Evolutionary conservation across 2,888 invertebrate species (phyloP).

Genomic region (Coleophora deauratella): DNA sequence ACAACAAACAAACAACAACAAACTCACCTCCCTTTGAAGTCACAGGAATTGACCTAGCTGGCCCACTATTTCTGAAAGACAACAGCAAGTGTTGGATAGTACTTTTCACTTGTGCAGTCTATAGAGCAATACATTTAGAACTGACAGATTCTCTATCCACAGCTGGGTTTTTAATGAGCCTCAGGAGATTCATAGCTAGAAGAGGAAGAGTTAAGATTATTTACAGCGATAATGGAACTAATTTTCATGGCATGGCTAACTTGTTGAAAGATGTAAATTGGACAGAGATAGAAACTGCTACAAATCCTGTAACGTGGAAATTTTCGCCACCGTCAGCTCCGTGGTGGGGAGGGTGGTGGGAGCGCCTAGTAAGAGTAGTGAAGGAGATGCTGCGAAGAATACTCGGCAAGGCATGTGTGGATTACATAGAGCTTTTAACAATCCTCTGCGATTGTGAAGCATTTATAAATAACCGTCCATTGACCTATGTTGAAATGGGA

Average conservation of each 20-base stretch:
- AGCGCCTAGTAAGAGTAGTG: constrained; percentile 32
- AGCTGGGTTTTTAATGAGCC: background rate
- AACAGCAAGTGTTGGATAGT: background rate
- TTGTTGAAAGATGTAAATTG: constrained; percentile 4
- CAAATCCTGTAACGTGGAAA: constrained; percentile 21
- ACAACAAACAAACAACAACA: too few species aligned
- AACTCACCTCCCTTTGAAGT: too few species aligned
- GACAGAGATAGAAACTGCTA: constrained; percentile 1
- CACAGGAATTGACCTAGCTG: too few species aligned
- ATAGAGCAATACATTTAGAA: background rate
- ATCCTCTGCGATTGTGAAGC: constrained; percentile 13
- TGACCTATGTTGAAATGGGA: too few species aligned
- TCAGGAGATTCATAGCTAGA: background rate
- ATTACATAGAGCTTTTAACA: constrained; percentile 6
- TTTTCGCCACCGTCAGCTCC: constrained; percentile 41
- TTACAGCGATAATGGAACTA: constrained; percentile 11
- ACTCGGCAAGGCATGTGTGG: constrained; percentile 24
- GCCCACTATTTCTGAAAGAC: background rate
- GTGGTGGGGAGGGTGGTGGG: constrained; percentile 57
- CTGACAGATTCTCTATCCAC: background rate
- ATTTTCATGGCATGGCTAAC: constrained; percentile 6
- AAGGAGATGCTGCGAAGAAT: constrained; percentile 33
- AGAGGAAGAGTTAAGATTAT: background rate
- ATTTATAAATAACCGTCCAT: constrained; percentile 9
- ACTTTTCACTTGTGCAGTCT: background rate